Conservation (phyloP, 2,113 vertebrate species). For the Pica pica region DNA sequence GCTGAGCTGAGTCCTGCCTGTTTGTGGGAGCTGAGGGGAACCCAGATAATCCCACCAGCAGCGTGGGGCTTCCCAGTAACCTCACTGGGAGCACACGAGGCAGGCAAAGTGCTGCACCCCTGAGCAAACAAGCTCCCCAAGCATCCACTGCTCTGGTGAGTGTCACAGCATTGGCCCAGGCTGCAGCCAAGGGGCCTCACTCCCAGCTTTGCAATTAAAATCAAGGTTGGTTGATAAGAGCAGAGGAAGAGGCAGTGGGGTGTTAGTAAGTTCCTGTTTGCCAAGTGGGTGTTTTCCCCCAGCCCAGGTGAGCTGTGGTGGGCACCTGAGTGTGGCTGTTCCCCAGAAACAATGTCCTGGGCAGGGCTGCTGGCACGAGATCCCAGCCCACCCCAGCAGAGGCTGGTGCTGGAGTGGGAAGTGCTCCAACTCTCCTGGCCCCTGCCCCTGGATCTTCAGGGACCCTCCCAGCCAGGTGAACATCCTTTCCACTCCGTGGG, state of each 20-base stretch:
- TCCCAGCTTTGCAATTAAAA: neutral
- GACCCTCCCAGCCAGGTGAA: neutral
- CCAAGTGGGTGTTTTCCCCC: neutral
- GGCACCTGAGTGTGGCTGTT: neutral
- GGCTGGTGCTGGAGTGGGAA: neutral
- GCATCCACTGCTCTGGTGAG: accelerated
- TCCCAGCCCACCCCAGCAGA: accelerated
- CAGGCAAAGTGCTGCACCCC: neutral
- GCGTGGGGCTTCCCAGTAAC: accelerated
- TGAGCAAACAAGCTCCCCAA: accelerated
- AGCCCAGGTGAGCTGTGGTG: neutral
- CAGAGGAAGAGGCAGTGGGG: neutral
- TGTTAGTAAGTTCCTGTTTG: neutral
- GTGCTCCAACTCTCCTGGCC: neutral
- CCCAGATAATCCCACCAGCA: accelerated
- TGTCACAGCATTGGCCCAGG: neutral
- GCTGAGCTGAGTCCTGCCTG: neutral
- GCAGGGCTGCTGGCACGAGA: neutral
- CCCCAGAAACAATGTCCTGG: neutral
- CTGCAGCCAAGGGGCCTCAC: neutral
- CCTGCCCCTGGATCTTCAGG: neutral
- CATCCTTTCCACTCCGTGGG: neutral
- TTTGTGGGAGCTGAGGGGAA: accelerated
- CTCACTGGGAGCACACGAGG: neutral
- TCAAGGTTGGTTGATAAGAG: neutral